Percentiles rank a stretch among this genome's conserved stretches.
Evolutionary conservation across 2,888 invertebrate genomes (phyloP).

Genomic region (Craniophora ligustri): DNA sequence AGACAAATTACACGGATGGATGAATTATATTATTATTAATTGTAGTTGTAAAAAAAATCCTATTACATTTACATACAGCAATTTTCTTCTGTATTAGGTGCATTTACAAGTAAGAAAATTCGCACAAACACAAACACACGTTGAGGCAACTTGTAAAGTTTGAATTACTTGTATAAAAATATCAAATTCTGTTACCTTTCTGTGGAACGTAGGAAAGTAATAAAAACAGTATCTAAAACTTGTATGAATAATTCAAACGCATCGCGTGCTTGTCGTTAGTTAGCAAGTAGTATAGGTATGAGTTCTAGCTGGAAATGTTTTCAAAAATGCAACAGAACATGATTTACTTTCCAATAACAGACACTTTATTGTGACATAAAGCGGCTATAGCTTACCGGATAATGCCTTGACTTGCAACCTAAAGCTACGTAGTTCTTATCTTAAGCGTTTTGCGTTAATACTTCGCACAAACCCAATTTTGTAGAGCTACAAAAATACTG

Average conservation of each 20-base stretch:
- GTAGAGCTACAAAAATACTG: background rate
- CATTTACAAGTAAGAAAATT: background rate
- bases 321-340: constrained; percentile 64
- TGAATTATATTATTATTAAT: too few relatives aligned
- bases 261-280: constrained; percentile 66
- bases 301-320: constrained; percentile 61
- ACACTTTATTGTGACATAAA: constrained; percentile 46
- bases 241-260: constrained; percentile 66
- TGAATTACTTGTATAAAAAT: constrained; percentile 10
- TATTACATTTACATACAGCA: too few relatives aligned
- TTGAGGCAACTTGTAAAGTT: background rate
- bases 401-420: constrained; percentile 21
- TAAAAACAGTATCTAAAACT: constrained; percentile 61
- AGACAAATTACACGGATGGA: too few relatives aligned
- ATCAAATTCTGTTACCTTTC: constrained; percentile 27
- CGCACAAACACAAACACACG: background rate
- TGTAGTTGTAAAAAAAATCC: too few relatives aligned
- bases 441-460: constrained; percentile 9
- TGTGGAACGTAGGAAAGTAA: constrained; percentile 36
- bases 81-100: too few relatives aligned
- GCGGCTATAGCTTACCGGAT: constrained; percentile 24
- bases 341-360: constrained; percentile 57
- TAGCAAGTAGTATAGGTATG: constrained; percentile 47
- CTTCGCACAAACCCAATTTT: background rate
- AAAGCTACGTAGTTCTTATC: constrained; percentile 21